These are phyloP conservation scores for Clupea harengus DNA, from an alignment of 2,113 vertebrate species.

Conservation along the genomic window DNA sequence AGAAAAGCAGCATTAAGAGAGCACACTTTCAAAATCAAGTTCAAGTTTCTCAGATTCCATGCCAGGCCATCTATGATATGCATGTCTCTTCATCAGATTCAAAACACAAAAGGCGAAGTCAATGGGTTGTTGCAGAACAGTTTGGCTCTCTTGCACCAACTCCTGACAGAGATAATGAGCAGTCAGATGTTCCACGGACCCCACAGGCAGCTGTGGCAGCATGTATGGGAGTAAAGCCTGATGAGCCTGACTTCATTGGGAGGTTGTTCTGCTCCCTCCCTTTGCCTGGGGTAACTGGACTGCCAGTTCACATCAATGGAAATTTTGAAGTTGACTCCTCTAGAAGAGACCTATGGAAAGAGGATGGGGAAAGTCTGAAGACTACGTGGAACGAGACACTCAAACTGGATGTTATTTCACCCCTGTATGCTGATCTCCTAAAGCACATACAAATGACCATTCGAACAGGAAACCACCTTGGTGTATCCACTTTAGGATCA, in stretches of 20 bases:
- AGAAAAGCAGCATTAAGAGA: constrained; percentile 39
- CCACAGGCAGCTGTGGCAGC: constrained; percentile 74
- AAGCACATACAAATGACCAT: constrained; percentile 49
- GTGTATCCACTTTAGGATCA: not conserved
- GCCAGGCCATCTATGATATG: constrained; percentile 60
- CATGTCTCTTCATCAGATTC: constrained; percentile 56
- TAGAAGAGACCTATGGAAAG: constrained; percentile 68
- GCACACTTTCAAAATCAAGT: constrained; percentile 55
- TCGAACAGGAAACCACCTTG: not conserved
- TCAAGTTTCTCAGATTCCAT: constrained; percentile 43
- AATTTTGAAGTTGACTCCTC: constrained; percentile 78
- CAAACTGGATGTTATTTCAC: constrained; percentile 63
- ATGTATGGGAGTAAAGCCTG: constrained; percentile 30
- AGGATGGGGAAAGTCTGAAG: constrained; percentile 63
- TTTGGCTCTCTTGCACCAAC: constrained; percentile 54
- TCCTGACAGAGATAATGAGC: not conserved
- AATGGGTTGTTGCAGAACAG: constrained; percentile 73
- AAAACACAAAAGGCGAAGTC: constrained; percentile 37
- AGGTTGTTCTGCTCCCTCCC: constrained; percentile 78
- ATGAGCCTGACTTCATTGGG: constrained; percentile 34
- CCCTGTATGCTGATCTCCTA: constrained; percentile 76
- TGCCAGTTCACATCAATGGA: constrained; percentile 81
- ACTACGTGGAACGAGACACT: constrained; percentile 73
- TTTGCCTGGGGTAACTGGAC: constrained; percentile 69
- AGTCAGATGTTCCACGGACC: constrained; percentile 40